Evolutionary conservation across 2,888 invertebrate species (phyloP), one percentile per base, ranked within the genome.

Genomic region (Nezara viridula): DNA sequence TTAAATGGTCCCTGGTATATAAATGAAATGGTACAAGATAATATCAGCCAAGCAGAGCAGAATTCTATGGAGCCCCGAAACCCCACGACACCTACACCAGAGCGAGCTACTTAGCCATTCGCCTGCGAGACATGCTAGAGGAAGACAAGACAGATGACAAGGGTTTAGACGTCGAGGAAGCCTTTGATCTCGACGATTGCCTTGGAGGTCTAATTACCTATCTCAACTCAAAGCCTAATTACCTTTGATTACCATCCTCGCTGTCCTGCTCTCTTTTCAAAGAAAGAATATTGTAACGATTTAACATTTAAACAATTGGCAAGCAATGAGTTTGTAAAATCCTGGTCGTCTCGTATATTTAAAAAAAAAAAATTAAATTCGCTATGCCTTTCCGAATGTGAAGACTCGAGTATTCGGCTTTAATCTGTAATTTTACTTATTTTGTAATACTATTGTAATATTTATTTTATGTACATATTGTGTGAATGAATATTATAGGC

Each of bases 61-160:
- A 55, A 55, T 60, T 27, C 14, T 27, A 3, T 14, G 16, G 14
- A 60, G 14, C 1, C 27, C n/a, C 5, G 32, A 37, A 73, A 7
- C 32, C 66, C 4, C 27, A 16, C 4, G 44, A 32, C 16, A 66
- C 32, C 66, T 55, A 2, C 9, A 24, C 55, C 66, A 32, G 14
- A 73, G 66, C 19, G 9, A 21, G 66, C 19, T 32, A 10, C 37
- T 7, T 32, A 73, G 5, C 66, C 21, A 73, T 73, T 73, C 37
- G 66, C 19, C 66, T 21, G 32, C 14, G 66, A 6, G 19, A 37
- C 66, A 32, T 37, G 19, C 37, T 19, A 32, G n/a, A 21, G 66
- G 66, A 73, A 73, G 66, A 32, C 37, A 73, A 73, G 66, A 32
- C 37, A 73, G 66, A 73, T 73, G 32, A 73, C 66, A 73, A 73